These are phyloP conservation scores for Acrobasis repandana DNA, from an alignment of 2,888 invertebrate genomes.

Conservation along the genomic window DNA sequence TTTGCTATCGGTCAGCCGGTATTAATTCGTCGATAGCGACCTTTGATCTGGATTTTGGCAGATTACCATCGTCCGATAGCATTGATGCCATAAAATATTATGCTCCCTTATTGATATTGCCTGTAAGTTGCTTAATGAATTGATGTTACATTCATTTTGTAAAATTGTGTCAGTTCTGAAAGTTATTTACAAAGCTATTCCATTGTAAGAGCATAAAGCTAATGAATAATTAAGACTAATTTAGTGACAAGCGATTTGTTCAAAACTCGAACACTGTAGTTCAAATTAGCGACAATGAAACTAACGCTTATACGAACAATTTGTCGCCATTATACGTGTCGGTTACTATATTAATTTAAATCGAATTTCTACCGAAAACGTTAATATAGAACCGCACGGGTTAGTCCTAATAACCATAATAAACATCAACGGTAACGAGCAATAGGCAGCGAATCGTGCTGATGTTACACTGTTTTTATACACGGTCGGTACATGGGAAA, in stretches of 20 bases:
- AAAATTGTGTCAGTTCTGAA: background rate
- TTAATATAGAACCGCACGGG: conserved; percentile 73
- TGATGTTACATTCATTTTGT: background rate
- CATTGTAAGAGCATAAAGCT: background rate
- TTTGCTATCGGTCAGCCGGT: conserved; percentile 55
- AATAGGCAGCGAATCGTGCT: conserved; percentile 82
- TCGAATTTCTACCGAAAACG: conserved; percentile 65
- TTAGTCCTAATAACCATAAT: conserved; percentile 81
- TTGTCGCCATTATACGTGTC: conserved; percentile 25
- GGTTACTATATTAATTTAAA: conserved; percentile 58
- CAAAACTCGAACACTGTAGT: background rate
- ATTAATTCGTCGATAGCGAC: conserved; percentile 59
- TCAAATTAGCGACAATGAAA: conserved; percentile 2
- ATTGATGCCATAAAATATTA: conserved; percentile 30
- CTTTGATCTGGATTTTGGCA: conserved; percentile 57
- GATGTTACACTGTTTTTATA: conserved; percentile 83
- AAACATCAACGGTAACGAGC: conserved; percentile 82
- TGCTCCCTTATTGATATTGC: conserved; percentile 13
- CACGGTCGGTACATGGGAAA: conserved; percentile 82
- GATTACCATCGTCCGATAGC: conserved; percentile 56
- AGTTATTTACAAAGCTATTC: background rate
- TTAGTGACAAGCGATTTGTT: background rate
- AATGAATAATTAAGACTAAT: background rate
- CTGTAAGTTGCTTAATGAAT: background rate
- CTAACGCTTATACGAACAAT: conserved; percentile 14